Base-by-base conservation (phyloP, 2,113 vertebrate species). In the Propithecus coquereli region DNA sequence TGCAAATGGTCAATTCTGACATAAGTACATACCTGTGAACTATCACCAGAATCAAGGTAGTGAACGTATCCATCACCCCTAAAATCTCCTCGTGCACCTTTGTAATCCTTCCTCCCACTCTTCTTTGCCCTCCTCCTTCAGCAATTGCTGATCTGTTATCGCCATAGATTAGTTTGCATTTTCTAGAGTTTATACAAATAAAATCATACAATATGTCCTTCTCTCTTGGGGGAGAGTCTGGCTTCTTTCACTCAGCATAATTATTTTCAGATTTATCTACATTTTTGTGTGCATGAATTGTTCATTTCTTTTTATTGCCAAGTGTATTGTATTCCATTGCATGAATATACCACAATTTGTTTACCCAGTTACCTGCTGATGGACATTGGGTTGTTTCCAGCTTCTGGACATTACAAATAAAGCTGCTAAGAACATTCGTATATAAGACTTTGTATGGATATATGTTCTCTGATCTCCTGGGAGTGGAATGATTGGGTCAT, bases 191-290 rank as follows among this genome's bases (percentile, higher is more conserved):
- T 81, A 91, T 5, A 79, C 34, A 89, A 89, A 95, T 76, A 66
- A 93, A 95, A 91, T 61, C 54, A 83, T 22, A 52, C 5, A 71
- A 10, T 81, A 87, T 37, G 1, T 11, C 85, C 32, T 27, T 61
- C 25, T 63, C 61, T 63, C 27, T 88, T 87, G 8, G 10, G 7
- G 11, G 23, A 10, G 10, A 12, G 23, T 77, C 61, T 87, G 43
- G 59, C 63, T 95, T 91, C 37, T 86, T 91, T n/a, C 50, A 81
- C 43, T 85, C 61, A 83, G 54, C 37, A 83, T 43, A 94, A 84
- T 71, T 87, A 96, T 90, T 92, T 84, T 92, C 88, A 94, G 25
- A 96, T 57, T 45, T 80, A 90, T n/a, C 59, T n/a, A 92, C 1
- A 74, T 85, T 92, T 94, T 95, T 82, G 11, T 54, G 6, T 81